A percentile compares a stretch with the other conserved stretches of the same genome.
phyloP scores from a whole-genome alignment of 2,797 vertebrate species.

The Remorina albescens region DNA sequence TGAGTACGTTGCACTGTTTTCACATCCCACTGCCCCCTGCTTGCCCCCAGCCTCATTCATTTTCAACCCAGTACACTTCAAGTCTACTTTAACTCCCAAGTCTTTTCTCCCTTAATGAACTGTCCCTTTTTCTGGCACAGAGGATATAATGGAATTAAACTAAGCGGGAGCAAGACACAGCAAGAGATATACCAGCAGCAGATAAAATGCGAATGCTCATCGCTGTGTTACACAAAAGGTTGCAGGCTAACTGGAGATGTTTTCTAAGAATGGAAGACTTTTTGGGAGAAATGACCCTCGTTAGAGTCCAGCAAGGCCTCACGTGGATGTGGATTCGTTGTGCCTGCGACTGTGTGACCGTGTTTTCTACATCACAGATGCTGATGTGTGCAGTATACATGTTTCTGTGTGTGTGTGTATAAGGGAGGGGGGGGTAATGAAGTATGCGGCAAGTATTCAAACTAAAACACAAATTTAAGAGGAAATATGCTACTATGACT shows the following conservation, averaged over 20 bases:
- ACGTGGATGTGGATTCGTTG: conserved; percentile 41
- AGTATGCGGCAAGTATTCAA: conserved; percentile 28
- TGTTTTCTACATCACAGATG: conserved; percentile 3
- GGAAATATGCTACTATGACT: conserved; percentile 26
- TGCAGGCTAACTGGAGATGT: conserved; percentile 69
- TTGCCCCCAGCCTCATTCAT: conserved; percentile 26
- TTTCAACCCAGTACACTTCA: conserved; percentile 55
- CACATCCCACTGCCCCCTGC: background rate
- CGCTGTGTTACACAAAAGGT: conserved; percentile 63
- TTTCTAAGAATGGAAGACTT: conserved; percentile 54
- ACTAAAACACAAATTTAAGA: conserved; percentile 38
- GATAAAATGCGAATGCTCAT: conserved; percentile 57
- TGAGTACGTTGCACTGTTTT: conserved; percentile 11
- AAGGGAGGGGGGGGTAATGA: background rate
- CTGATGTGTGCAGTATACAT: conserved; percentile 4
- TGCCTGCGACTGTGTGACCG: conserved; percentile 1
- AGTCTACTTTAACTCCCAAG: conserved; percentile 49
- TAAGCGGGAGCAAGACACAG: conserved; percentile 30
- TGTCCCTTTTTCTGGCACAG: conserved; percentile 40
- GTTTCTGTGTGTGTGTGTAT: conserved; percentile 4
- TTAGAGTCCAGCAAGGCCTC: conserved; percentile 44
- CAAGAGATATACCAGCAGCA: conserved; percentile 49
- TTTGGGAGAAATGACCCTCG: conserved; percentile 59
- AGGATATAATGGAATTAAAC: conserved; percentile 63
- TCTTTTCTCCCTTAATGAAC: conserved; percentile 64